phyloP scores from a whole-genome alignment of 2,888 invertebrate genomes.

The Trissoscelio sp. region DNA sequence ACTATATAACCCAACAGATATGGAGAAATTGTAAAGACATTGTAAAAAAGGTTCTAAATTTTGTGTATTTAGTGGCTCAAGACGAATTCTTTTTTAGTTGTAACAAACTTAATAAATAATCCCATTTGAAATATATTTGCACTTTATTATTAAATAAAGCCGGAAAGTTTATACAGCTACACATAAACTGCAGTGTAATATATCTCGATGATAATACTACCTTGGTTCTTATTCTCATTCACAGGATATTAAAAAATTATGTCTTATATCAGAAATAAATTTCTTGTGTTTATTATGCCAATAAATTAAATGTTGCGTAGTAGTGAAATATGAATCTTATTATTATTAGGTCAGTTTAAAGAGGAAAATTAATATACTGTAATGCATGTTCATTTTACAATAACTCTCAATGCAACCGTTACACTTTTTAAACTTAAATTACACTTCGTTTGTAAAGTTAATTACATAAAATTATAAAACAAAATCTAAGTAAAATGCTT shows the following conservation, averaged over 20 bases:
- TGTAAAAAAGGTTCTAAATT: too few relatives aligned
- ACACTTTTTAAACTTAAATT: too few relatives aligned
- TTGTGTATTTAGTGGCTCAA: too few relatives aligned
- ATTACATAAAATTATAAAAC: too few relatives aligned
- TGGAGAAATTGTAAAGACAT: too few relatives aligned
- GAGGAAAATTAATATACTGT: background rate
- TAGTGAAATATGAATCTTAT: background rate
- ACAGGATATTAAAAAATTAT: slow-evolving; percentile 5
- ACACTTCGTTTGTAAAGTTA: too few relatives aligned
- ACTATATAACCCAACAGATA: too few relatives aligned
- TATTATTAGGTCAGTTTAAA: background rate
- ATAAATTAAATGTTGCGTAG: background rate
- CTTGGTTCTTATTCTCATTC: background rate
- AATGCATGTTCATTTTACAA: background rate
- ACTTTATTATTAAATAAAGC: background rate
- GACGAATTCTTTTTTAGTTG: too few relatives aligned
- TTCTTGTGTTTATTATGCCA: background rate
- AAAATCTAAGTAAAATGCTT: too few relatives aligned
- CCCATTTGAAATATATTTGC: background rate
- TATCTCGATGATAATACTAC: background rate
- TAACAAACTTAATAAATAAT: background rate
- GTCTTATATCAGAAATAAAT: background rate
- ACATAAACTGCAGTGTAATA: background rate
- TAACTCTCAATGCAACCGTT: too few relatives aligned
- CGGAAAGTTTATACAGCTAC: background rate